phyloP scores from a whole-genome alignment of 2,888 invertebrate genomes.

The Schizotus pectinicornis region DNA sequence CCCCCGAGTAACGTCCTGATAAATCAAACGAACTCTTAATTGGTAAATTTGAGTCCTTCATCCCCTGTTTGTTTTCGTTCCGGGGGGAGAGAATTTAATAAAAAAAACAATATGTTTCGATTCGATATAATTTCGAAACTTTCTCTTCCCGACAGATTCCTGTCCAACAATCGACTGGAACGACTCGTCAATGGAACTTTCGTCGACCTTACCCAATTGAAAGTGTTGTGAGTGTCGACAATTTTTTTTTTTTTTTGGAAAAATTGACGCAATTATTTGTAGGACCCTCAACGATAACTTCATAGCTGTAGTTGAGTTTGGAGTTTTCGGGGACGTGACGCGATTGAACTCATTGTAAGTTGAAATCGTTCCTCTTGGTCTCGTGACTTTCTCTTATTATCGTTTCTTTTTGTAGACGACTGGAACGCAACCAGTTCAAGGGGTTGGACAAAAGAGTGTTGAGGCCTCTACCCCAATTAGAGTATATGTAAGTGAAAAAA shows the following conservation, averaged over 20 bases:
- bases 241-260: background rate
- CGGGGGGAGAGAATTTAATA: no score
- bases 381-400: no score
- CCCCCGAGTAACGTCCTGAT: no score
- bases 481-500: constrained; percentile 58
- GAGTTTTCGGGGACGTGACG: constrained; percentile 56
- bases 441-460: constrained; percentile 55
- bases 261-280: background rate
- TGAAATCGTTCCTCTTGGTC: no score
- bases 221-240: constrained; percentile 55
- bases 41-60: no score
- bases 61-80: no score
- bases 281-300: constrained; percentile 1
- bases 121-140: constrained; percentile 1
- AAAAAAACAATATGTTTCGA: constrained; percentile 9
- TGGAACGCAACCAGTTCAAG: constrained; percentile 53
- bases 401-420: constrained; percentile 41
- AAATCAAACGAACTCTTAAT: no score
- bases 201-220: constrained; percentile 56
- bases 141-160: constrained; percentile 57
- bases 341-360: constrained; percentile 60
- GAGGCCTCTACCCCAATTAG: constrained; percentile 54
- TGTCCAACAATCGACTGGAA: constrained; percentile 60
- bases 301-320: constrained; percentile 55
- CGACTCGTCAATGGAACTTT: constrained; percentile 59